Evolutionary conservation across 1,140 invertebrate genomes (phyloP).

Genomic region (Pseudachorutes palmiensis): DNA sequence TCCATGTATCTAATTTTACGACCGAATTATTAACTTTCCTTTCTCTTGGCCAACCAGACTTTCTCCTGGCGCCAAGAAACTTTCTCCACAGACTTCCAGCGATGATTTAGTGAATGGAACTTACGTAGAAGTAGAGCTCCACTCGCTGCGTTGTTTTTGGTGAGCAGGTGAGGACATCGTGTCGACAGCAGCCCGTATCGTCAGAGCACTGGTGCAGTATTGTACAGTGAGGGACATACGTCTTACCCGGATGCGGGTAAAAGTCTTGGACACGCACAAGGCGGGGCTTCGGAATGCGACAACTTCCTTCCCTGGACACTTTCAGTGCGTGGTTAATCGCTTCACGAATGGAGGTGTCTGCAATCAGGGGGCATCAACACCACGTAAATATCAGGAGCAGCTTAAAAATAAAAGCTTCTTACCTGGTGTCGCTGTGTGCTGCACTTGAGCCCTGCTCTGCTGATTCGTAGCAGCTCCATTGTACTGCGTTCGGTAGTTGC

Average conservation of each 20-base stretch:
- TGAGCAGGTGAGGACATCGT: constrained; percentile 54
- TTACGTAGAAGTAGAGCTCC: constrained; percentile 63
- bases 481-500: constrained; percentile 15
- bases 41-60: too few relatives aligned
- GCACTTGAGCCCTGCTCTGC: constrained; percentile 13
- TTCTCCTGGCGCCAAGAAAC: too few relatives aligned
- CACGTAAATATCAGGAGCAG: not conserved
- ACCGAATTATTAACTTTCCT: too few relatives aligned
- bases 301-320: constrained; percentile 52
- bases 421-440: constrained; percentile 28
- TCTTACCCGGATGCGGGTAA: constrained; percentile 59
- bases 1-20: too few relatives aligned
- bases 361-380: not conserved
- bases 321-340: constrained; percentile 52
- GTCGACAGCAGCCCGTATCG: constrained; percentile 63
- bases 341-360: constrained; percentile 42
- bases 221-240: constrained; percentile 63
- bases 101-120: constrained; percentile 45
- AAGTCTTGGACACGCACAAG: constrained; percentile 55
- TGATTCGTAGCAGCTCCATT: too few relatives aligned
- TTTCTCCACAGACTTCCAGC: too few relatives aligned
- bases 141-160: constrained; percentile 56
- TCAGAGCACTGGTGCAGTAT: constrained; percentile 65
- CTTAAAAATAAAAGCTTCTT: not conserved
- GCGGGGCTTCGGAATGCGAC: constrained; percentile 53